Evolutionary conservation across 2,888 invertebrate species (phyloP), one percentile per base, ranked within the genome.

Genomic region (Leptinotarsa haldemani): DNA sequence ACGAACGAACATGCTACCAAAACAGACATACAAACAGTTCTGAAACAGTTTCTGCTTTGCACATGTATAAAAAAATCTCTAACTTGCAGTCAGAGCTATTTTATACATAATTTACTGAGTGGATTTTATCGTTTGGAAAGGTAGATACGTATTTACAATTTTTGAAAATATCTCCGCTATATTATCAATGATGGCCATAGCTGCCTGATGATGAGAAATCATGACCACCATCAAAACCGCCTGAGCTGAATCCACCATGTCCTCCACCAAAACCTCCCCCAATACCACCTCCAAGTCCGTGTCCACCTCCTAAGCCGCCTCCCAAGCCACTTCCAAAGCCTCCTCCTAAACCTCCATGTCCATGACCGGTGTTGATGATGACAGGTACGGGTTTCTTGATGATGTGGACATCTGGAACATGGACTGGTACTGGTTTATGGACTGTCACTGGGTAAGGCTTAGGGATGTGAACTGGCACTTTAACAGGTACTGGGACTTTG

Each of bases 331-430:
- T 77, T 69, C 79, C 80, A 25, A 76, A 70, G 61, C 80, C 81
- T 25, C 79, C 78, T 63, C 80, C 79, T 12, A 81, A 77, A 65
- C 78, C 79, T 47, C 80, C 80, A 66, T 74, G 75, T 61, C 72
- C 78, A 74, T 78, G 75, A 53, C 84, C 84, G 70, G 82, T 81
- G 78, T 87, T 85, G 50, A 87, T 82, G 70, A 84, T 78, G 48
- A 88, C 85, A 68, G 86, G 87, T 4, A 90, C 89, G 64, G 89
- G 90, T 79, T 90, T 89, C 79, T 91, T 90, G 22, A 89, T 87
- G 76, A 88, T 87, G 77, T 89, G 88, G 15, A 88, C 87, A 79
- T 89, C 87, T 66, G 89, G 90, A 9, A 89, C 88, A 76, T 89
- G 89, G 15, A 81, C 81, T 65, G 83, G 82, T 22, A 83, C 81